phyloP scores from a whole-genome alignment of 1,140 invertebrate species.

The Steinernema khuongi region DNA sequence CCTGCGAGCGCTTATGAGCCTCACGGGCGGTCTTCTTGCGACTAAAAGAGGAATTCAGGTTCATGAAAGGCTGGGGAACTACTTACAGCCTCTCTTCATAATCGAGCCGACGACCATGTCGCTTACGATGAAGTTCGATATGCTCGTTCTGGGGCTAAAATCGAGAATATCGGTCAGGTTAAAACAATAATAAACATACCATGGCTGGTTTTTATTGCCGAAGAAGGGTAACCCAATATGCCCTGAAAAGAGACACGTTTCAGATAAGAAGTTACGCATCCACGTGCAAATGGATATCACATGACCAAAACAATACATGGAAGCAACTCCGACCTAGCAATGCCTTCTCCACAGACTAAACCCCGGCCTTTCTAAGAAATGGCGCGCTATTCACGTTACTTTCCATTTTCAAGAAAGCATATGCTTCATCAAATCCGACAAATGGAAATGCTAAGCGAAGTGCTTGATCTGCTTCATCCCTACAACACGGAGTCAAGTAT shows the following conservation, averaged over 20 bases:
- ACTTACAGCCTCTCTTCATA: slow-evolving; percentile 81
- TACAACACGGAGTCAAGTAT: no score
- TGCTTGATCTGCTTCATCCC: no score
- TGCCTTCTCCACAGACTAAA: no score
- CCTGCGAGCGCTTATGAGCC: slow-evolving; percentile 79
- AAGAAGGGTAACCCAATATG: not conserved
- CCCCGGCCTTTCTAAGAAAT: no score
- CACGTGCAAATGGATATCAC: no score
- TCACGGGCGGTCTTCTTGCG: slow-evolving; percentile 88
- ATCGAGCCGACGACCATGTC: slow-evolving; percentile 88
- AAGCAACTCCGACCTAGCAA: no score
- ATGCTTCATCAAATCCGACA: no score
- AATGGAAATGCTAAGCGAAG: no score
- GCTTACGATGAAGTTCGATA: slow-evolving; percentile 92
- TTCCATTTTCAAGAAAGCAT: no score
- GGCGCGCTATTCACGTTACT: no score
- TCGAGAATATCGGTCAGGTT: not conserved
- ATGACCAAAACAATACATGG: no score
- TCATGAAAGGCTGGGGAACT: not conserved
- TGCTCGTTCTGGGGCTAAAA: slow-evolving; percentile 95
- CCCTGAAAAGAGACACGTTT: not conserved
- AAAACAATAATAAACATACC: not conserved
- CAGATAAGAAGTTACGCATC: not conserved
- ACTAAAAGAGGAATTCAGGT: slow-evolving; percentile 60
- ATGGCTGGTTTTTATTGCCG: not conserved